Base-by-base conservation (phyloP, 2,113 vertebrate genomes). In the Menidia beryllina region DNA sequence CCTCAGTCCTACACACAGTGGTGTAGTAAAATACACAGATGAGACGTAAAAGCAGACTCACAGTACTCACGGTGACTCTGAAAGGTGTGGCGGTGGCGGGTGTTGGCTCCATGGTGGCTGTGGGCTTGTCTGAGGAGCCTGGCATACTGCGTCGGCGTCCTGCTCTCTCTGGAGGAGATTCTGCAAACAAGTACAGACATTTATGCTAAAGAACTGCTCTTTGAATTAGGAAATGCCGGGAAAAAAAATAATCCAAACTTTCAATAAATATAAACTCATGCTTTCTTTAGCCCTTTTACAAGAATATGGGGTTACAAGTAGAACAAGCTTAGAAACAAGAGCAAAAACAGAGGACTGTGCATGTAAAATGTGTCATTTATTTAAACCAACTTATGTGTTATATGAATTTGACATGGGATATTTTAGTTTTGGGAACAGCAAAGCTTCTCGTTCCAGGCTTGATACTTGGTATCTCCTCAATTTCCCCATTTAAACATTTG, bases 61-160 rank as follows among this genome's bases (percentile, higher is more conserved):
- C 84, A 82, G 80, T 75, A 91, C 82, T 95, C 90, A 99, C 96
- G 90, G 97, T 98, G 91, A 99, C 97, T 23, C 97, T 91, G 93
- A 98, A 99, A 4, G 97, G 96, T 0, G 97, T 92, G 0, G 96
- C 87, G 0, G 95, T 82, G 1, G 95, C 86, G 1, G 96, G 86
- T 0, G 96, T 62, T 0, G 95, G 89, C 88, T 99, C 97, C 96
- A 98, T 97, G 87, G 84, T 9, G 88, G 96, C 70, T 2, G 87
- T 89, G 89, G 84, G 93, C 92, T 95, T 97, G 69, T 98, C 97
- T 0, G 94, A 11, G 67, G 92, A 90, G 84, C 96, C 94, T 3
- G 97, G 97, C 94, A 98, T 95, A 83, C 95, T 96, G 87, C 96
- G 96, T 86, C 96, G 92, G 89, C 96, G 95, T 70, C 96, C 97